Percentiles rank a stretch among this genome's conserved stretches.
Evolutionary conservation across 2,113 vertebrate genomes (phyloP).

Genomic region (Taxidea taxus): DNA sequence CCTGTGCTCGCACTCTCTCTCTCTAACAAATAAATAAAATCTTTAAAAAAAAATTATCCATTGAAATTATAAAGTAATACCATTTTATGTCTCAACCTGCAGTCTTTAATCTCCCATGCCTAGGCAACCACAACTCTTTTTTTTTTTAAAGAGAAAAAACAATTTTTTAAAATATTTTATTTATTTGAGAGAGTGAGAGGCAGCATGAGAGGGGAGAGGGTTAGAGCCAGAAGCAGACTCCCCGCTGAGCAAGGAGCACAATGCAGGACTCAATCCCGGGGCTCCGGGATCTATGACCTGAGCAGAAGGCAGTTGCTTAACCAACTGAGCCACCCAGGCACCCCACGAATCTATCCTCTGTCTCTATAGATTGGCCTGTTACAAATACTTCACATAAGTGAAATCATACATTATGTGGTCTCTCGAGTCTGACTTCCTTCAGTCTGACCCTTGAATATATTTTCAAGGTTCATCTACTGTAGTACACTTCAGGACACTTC

Average conservation of each 20-base stretch:
- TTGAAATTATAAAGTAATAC: not conserved
- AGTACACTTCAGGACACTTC: not conserved
- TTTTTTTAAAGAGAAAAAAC: no score
- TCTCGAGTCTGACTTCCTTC: not conserved
- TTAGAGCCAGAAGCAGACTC: no score
- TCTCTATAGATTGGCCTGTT: not conserved
- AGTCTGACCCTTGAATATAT: not conserved
- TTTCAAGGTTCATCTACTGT: not conserved
- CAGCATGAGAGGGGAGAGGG: no score
- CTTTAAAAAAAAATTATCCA: not conserved
- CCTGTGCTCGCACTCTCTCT: no score
- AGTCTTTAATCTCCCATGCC: not conserved
- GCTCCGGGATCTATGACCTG: no score
- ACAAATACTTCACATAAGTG: not conserved
- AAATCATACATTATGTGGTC: not conserved
- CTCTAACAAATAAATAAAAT: no score
- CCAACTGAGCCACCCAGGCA: no score
- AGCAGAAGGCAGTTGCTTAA: not conserved
- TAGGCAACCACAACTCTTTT: not conserved
- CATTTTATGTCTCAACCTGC: not conserved
- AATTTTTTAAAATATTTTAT: no score
- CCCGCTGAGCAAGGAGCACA: no score
- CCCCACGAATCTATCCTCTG: not conserved
- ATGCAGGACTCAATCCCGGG: no score
- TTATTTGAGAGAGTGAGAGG: no score